phyloP scores from a whole-genome alignment of 2,113 vertebrate species.

The Ifrita kowaldi region DNA sequence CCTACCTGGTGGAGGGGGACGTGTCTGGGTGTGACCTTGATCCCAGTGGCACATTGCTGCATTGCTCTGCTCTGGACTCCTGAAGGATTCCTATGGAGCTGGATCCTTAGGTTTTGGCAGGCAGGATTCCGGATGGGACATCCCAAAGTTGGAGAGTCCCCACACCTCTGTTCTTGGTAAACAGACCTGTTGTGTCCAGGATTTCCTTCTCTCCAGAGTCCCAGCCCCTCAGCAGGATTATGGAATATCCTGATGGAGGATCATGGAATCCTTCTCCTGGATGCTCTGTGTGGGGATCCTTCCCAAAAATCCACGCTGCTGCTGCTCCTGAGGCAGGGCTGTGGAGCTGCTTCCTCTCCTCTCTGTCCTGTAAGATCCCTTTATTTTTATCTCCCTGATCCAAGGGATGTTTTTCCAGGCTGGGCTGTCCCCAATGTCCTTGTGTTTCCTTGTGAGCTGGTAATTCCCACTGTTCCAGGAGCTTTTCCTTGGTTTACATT shows the following conservation, averaged over 20 bases:
- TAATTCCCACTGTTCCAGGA: neutral
- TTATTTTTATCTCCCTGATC: neutral
- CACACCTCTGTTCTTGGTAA: rapidly evolving
- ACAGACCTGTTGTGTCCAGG: neutral
- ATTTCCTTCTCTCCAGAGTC: neutral
- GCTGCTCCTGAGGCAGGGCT: neutral
- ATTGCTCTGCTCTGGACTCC: neutral
- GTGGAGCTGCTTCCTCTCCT: neutral
- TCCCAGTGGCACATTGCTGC: rapidly evolving
- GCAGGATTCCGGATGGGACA: rapidly evolving
- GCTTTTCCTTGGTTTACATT: neutral
- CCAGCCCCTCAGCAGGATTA: neutral
- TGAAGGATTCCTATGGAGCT: rapidly evolving
- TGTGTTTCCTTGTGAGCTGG: neutral
- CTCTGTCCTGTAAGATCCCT: neutral
- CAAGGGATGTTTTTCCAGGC: neutral
- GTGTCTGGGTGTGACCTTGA: rapidly evolving
- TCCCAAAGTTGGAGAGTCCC: rapidly evolving
- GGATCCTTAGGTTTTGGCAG: rapidly evolving
- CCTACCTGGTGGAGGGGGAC: neutral
- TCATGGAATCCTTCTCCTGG: neutral
- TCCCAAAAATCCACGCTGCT: neutral
- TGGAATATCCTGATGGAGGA: neutral
- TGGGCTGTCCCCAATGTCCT: rapidly evolving
- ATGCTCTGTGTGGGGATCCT: neutral